Base-by-base conservation (phyloP, 2,888 invertebrate species). In the Sinohyriopsis cumingii region DNA sequence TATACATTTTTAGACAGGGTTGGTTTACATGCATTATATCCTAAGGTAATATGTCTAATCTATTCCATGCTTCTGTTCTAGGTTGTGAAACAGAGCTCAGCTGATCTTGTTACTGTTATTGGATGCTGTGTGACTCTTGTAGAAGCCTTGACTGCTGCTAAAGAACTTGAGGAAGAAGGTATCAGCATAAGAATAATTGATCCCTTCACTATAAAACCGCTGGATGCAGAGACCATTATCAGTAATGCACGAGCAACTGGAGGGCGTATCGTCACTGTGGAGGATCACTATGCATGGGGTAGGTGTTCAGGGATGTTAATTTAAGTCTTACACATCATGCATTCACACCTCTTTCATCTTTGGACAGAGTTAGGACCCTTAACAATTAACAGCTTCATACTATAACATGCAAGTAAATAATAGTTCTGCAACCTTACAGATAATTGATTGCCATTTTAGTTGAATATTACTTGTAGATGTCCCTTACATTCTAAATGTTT, bases 201-300 rank as follows among this genome's bases (percentile, higher is more conserved):
- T 92, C 96, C 95, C 9, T 99, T 98, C 92, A 98, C 98, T 18
- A 91, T 99, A 73, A 99, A 99, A 91, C 99, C 99, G 0, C 91
- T 99, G 80, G 99, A 99, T 91, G 93, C 92, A 68, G 93, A 93
- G 1, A 92, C 94, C 1, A 93, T 99, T 59, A 89, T 94, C 59
- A 91, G 92, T 66, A 93, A 96, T 89, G 98, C 96, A 4, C 92
- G 92, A 75, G 94, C 94, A 68, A 94, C 93, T 69, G 95, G 94
- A 12, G 97, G 97, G 1, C 92, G 93, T 18, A 93, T 99, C 68
- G 90, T 99, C 65, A 96, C 97, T 55, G 97, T 98, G 0, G 99
- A 99, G 90, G 99, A 99, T 90, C 99, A 99, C 91, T 99, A 99
- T 90, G 93, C 95, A 78, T 95, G 95, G 90, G 98, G 94, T 93